phyloP scores from a whole-genome alignment of 2,888 invertebrate genomes.

The Tenthredo scrophulariae region DNA sequence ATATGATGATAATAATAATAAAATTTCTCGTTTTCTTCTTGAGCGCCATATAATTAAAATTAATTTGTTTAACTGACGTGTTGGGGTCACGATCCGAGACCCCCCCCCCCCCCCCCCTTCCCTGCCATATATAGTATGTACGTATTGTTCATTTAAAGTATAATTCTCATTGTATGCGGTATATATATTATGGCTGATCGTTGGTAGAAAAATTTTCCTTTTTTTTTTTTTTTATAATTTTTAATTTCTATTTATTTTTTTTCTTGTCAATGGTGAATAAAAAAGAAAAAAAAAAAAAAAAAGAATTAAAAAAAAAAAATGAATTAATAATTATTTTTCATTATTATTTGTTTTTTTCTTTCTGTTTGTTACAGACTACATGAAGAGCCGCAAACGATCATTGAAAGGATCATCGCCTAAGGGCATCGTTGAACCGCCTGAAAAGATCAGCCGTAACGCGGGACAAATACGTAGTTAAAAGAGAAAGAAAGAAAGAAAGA shows the following conservation, averaged over 20 bases:
- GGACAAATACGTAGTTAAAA: conserved; percentile 77
- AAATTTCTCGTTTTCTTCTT: background rate
- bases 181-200: background rate
- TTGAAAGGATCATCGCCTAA: conserved; percentile 79
- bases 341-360: conserved; percentile 59
- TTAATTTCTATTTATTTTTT: background rate
- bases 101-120: background rate
- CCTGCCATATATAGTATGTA: background rate
- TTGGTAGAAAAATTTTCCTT: background rate
- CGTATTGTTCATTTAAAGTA: background rate
- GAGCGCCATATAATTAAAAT: background rate
- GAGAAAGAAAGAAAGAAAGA: background rate
- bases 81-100: background rate
- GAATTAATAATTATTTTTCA: background rate
- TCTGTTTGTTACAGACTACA: conserved; percentile 82
- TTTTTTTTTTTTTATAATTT: background rate
- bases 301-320: background rate
- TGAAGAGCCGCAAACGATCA: conserved; percentile 84
- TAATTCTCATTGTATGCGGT: background rate
- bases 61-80: conserved; percentile 4
- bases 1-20: background rate
- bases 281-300: no score
- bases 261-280: background rate
- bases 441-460: conserved; percentile 77
- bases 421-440: conserved; percentile 75